phyloP scores from a whole-genome alignment of 2,797 vertebrate species.

The Syndactyla subalaris region DNA sequence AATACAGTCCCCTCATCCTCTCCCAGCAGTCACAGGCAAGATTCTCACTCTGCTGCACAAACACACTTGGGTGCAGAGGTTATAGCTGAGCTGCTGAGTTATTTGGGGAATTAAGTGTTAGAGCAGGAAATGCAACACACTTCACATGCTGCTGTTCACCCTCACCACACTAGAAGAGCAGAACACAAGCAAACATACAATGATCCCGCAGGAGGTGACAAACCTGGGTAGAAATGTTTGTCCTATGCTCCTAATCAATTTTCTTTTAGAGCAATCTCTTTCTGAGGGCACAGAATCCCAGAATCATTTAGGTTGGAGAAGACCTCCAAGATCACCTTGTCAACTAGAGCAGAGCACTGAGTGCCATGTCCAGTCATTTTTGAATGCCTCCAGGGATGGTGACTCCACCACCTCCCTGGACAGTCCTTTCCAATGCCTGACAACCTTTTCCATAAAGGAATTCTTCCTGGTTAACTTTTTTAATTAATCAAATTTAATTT shows the following conservation, averaged over 20 bases:
- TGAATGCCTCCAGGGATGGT: background rate
- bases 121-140: background rate
- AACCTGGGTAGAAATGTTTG: background rate
- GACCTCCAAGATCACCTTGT: background rate
- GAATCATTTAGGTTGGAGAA: background rate
- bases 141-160: background rate
- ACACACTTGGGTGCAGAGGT: background rate
- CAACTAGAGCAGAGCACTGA: background rate
- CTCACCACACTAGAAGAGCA: background rate
- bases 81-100: background rate
- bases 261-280: background rate
- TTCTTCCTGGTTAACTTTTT: background rate
- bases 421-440: background rate
- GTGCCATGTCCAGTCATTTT: background rate
- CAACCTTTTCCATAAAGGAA: background rate
- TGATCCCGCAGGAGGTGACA: background rate
- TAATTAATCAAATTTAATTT: background rate
- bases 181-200: background rate
- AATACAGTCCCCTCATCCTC: background rate
- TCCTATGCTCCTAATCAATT: background rate
- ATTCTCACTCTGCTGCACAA: background rate
- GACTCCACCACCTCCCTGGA: background rate
- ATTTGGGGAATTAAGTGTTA: background rate
- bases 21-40: background rate
- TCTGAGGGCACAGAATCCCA: background rate